Base-by-base conservation (phyloP, 2,113 vertebrate genomes). In the Eurystomus gularis region DNA sequence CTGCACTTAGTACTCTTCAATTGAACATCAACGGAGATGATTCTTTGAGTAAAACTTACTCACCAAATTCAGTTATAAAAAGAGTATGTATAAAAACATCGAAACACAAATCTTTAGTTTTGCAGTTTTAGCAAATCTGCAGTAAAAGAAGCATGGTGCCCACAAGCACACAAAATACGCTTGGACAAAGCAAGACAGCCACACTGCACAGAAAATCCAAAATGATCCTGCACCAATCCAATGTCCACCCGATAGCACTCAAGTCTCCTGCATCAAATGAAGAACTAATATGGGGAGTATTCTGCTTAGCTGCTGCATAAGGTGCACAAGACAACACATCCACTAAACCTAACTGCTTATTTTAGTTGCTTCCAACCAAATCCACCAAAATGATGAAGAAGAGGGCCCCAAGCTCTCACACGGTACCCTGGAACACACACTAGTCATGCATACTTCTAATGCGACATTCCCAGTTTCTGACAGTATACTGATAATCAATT, bases 181-280 rank as follows among this genome's bases (percentile, higher is more conserved):
- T 70, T 40, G 13, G 16, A 40, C 12, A 28, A 2, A 18, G 17
- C 15, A 65, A 72, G 39, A 48, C 37, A 77, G 19, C 21, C 40
- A 71, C 49, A 61, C 46, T 31, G 28, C 39, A 61, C 16, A 65
- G 46, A 33, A 87, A 49, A 72, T 49, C 16, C n/a, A 61, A 33
- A 58, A 66, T 23, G 13, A 25, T 19, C 16, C 11, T 40, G 6
- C 10, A 62, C 10, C 29, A 77, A 54, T 25, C 18, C 48, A 21
- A 11, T 2, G 1, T 9, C 23, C 4, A 7, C 42, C 57, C 2
- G 0, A 33, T 3, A 51, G 10, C 54, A 24, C 11, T 7, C 10
- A 24, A n/a, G 33, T 23, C 23, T 46, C 28, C 20, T 33, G 3
- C 29, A 31, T 10, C 29, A 40, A 40, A 44, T 9, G 13, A 57